Base-by-base conservation (phyloP, 1,140 invertebrate species). In the Eufriesea mexicana region DNA sequence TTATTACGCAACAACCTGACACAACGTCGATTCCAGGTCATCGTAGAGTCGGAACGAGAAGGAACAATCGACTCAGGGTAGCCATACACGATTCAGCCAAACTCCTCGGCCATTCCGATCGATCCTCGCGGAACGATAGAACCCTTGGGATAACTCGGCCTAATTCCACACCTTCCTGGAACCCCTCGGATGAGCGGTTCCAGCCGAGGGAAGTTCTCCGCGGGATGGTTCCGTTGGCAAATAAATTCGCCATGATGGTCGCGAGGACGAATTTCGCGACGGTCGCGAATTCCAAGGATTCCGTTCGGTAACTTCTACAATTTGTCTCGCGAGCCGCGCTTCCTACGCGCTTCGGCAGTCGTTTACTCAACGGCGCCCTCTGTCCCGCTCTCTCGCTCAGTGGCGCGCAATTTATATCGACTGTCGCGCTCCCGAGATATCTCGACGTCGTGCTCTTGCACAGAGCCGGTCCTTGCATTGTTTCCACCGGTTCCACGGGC, bases 311-410 rank as follows among this genome's bases (percentile, higher is more conserved):
- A 89, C 84, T 85, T 78, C 73, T 70, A 49, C 80, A 84, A 88
- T 88, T 88, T 87, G 87, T 89, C 86, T 80, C 73, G 66, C 45
- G 71, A 49, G 74, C 82, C 84, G 55, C 73, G 57, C 80, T 86
- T 88, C 86, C 86, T 80, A 85, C 86, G 84, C 84, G 84, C 61
- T 57, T 71, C 54, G 28, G 62, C 67, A 57, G 54, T 61, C 81
- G 78, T 84, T 86, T 78, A 73, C 73, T 70, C 47, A 20, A 10
- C 42, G n/a, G 51, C n/a, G 71, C 62, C 5, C 9, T 6, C 28
- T 23, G 28, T 10, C 61, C 12, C n/a, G 0, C 25, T 14, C 14
- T 20, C 5, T 42, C 14, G 2, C 25, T 42, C 66, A 25, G 47
- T 51, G 70, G 14, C n/a, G 51, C 5, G 51, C 42, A 47, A 82